Conservation (phyloP, 2,797 vertebrate genomes). For the Halcyon smyrnensis region DNA sequence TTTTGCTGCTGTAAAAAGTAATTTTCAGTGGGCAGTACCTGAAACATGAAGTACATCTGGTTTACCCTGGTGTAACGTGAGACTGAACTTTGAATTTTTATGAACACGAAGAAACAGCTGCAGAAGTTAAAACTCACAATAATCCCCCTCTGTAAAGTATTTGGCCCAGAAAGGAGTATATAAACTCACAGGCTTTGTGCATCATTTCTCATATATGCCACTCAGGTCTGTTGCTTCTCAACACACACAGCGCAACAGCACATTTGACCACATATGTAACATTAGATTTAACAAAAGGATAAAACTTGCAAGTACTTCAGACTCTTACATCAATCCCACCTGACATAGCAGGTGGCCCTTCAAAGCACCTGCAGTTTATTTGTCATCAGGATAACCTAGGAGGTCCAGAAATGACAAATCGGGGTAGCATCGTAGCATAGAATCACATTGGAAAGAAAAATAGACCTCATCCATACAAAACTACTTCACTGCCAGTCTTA, state of each 20-base stretch:
- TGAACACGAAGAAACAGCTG: conserved; percentile 55
- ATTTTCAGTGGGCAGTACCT: conserved; percentile 14
- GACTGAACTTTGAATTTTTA: conserved; percentile 12
- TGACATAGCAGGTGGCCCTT: not conserved
- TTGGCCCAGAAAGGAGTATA: conserved; percentile 24
- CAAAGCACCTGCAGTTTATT: conserved; percentile 22
- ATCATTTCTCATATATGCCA: not conserved
- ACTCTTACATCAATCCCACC: not conserved
- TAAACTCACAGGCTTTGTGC: conserved; percentile 35
- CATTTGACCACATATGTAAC: not conserved
- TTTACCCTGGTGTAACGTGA: not conserved
- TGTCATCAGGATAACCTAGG: not conserved
- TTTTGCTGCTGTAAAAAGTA: not conserved
- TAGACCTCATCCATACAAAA: not conserved
- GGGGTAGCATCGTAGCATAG: fast-evolving
- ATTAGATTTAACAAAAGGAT: not conserved
- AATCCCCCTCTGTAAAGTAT: conserved; percentile 15
- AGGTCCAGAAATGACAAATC: not conserved
- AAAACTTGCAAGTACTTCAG: not conserved
- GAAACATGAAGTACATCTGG: not conserved
- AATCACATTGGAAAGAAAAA: not conserved
- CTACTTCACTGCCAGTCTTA: not conserved
- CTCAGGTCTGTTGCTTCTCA: not conserved
- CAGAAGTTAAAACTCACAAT: conserved; percentile 27
- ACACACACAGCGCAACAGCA: not conserved